Evolutionary conservation across 2,888 invertebrate species (phyloP), one percentile per base, ranked within the genome.

Genomic region (Heliconius hortense): DNA sequence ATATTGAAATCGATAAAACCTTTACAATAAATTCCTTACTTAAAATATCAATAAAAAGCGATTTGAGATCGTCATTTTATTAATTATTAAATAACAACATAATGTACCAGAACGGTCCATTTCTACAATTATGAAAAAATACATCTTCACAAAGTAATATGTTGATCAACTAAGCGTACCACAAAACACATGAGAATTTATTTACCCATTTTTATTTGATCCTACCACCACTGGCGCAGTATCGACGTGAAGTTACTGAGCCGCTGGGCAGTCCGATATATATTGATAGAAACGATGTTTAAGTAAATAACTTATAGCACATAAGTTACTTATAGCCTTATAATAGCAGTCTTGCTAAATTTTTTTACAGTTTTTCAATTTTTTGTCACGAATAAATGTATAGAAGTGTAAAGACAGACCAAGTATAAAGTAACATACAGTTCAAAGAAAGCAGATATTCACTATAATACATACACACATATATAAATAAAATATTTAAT

Each of bases 61-160:
- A 48, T 48, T 48, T 48, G 7, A 48, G 48, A 48, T 48, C 48
- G 48, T 21, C 21, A 48, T 48, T 48, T 48, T 48, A 18, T 18
- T 48, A 56, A 56, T 21, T 56, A n/a, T 3, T 8, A 56, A n/a
- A 56, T 56, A n/a, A 56, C 4, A n/a, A 26, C 15, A 60, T 60
- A 60, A 24, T 24, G 4, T 24, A 28, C 21, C 21, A 28, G 63
- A 31, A 31, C 28, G 1, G 39, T 66, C 39, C 39, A 43, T 66
- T 43, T 39, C 39, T 24, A 43, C 24, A 66, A 66, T 66, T 43
- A 66, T 66, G 66, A 66, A 4, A 66, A 43, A 66, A 66, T 43
- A 39, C 8, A 24, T 43, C 3, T 66, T 8, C 24, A 43, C 39
- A n/a, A 10, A 21, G 53, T 63, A 31, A 62, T 18, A 28, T 11